These are phyloP conservation scores for Melanotaenia trifasciata DNA, from an alignment of 2,797 vertebrate species.

Conservation along the genomic window DNA sequence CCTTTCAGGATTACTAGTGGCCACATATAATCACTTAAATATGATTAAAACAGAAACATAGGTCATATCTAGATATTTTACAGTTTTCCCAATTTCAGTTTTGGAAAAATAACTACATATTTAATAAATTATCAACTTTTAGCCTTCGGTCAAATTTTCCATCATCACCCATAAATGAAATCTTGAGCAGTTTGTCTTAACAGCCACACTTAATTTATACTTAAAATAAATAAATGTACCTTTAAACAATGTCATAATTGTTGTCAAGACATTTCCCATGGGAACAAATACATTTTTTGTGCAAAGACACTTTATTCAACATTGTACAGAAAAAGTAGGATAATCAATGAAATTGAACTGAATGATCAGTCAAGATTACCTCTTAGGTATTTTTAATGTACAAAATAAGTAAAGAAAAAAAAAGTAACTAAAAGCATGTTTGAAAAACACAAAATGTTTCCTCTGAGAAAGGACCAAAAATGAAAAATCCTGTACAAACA, in stretches of 20 bases:
- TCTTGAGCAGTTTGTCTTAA: not conserved
- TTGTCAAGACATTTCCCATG: too few relatives aligned
- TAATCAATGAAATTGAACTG: conserved; percentile 16
- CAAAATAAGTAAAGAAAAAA: conserved; percentile 68
- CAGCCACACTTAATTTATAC: not conserved
- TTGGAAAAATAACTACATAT: not conserved
- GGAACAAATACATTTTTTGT: not conserved
- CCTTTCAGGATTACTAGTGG: too few relatives aligned
- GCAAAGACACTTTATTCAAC: conserved; percentile 39
- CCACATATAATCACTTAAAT: not conserved
- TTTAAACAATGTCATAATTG: not conserved
- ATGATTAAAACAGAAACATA: not conserved
- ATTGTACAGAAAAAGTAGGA: conserved; percentile 7
- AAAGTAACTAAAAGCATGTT: conserved; percentile 29
- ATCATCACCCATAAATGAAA: not conserved
- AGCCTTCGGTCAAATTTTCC: not conserved
- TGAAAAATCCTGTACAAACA: conserved; percentile 84
- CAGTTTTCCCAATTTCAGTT: not conserved
- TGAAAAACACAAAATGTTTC: conserved; percentile 65
- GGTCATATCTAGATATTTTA: not conserved
- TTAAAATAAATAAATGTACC: not conserved
- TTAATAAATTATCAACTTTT: not conserved
- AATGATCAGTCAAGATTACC: conserved; percentile 41
- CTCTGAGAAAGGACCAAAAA: conserved; percentile 37
- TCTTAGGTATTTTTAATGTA: conserved; percentile 79